Percentiles rank a stretch among this genome's conserved stretches.
Conservation (phyloP, 1,140 invertebrate species). For the Platorchestia sp. region DNA sequence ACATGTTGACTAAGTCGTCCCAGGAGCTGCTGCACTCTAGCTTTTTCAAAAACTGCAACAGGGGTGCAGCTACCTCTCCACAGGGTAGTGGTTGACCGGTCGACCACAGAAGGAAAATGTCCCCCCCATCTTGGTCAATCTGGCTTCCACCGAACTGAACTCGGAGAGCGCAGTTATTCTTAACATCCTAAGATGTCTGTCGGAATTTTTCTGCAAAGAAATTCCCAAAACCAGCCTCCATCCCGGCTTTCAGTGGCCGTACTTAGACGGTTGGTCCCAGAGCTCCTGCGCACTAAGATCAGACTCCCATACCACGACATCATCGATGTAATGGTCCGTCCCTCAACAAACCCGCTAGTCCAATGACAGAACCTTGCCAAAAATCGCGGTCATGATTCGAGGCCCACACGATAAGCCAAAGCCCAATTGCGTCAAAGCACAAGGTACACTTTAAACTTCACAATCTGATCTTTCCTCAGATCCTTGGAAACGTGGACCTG, state of each 20-base stretch:
- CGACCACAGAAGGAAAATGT: too few relatives aligned
- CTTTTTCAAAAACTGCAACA: background rate
- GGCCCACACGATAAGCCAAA: background rate
- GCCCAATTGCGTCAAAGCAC: background rate
- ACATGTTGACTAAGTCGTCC: slow-evolving; percentile 64
- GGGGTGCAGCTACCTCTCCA: background rate
- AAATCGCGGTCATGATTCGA: slow-evolving; percentile 18
- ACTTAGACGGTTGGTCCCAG: background rate
- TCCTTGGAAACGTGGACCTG: background rate
- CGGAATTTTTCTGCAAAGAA: background rate
- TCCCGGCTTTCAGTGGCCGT: background rate
- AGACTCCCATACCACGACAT: background rate
- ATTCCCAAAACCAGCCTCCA: background rate
- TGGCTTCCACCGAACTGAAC: background rate
- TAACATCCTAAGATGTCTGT: background rate
- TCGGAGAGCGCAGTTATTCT: background rate
- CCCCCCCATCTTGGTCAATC: background rate
- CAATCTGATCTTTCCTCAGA: background rate
- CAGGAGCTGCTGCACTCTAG: slow-evolving; percentile 53
- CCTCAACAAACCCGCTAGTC: background rate
- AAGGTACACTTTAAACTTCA: background rate
- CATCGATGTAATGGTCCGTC: background rate
- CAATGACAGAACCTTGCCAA: slow-evolving; percentile 32
- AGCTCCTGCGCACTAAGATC: background rate
- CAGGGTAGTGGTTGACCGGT: background rate